A percentile compares a stretch with the other conserved stretches of the same genome.
Conservation (phyloP, 2,113 vertebrate species). For the Actinemys pallida region DNA sequence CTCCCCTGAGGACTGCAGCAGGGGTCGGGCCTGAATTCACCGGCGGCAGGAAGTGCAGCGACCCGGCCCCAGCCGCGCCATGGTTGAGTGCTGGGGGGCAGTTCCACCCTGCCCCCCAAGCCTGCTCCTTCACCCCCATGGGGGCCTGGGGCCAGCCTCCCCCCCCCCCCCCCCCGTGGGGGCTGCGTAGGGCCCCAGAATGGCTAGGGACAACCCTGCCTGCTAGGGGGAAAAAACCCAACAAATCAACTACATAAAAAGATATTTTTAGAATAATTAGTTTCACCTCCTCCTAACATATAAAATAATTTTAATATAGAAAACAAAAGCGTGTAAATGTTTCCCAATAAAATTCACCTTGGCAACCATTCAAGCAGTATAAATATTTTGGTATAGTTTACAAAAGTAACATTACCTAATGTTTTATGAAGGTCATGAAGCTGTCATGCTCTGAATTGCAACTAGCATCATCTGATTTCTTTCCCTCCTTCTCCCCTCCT, state of each 20-base stretch:
- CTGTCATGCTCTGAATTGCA: constrained; percentile 57
- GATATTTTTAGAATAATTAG: neutral
- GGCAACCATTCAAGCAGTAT: constrained; percentile 41
- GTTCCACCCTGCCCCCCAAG: too few relatives aligned
- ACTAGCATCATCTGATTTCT: neutral
- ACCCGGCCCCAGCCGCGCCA: too few relatives aligned
- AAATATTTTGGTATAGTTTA: constrained; percentile 52
- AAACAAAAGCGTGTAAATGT: constrained; percentile 41
- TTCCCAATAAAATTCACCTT: constrained; percentile 53
- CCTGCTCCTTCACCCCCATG: too few relatives aligned
- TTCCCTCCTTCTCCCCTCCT: constrained; percentile 24
- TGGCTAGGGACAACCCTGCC: too few relatives aligned
- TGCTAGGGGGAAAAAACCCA: neutral
- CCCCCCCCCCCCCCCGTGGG: too few relatives aligned
- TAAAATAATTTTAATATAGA: constrained; percentile 42
- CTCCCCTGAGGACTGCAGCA: too few relatives aligned
- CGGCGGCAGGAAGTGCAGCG: too few relatives aligned
- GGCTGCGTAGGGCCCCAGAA: too few relatives aligned
- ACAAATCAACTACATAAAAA: neutral
- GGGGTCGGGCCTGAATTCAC: too few relatives aligned
- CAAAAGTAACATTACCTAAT: constrained; percentile 39
- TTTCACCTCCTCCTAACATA: constrained; percentile 39
- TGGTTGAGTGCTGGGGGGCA: too few relatives aligned
- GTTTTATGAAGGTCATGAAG: constrained; percentile 62
- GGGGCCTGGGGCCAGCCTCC: too few relatives aligned